phyloP scores from a whole-genome alignment of 35 echinoderm and acorn worm genomes.

The Hemicentrotus pulcherrimus region DNA sequence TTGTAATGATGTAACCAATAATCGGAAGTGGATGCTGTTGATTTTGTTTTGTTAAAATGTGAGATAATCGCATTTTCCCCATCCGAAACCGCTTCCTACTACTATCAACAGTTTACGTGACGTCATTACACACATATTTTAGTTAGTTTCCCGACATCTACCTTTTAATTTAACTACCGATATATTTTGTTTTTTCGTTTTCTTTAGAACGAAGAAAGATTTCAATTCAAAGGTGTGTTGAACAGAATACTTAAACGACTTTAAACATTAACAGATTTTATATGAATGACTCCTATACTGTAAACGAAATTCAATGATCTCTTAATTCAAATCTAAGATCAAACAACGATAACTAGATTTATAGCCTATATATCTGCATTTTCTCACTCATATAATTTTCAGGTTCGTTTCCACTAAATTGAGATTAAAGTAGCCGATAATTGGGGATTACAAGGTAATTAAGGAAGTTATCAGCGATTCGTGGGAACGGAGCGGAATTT shows the following conservation, averaged over 20 bases:
- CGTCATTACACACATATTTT: neutral
- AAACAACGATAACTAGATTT: constrained; percentile 30
- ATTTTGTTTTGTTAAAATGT: constrained; percentile 1
- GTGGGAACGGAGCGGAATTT: neutral
- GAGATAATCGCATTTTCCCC: constrained; percentile 2
- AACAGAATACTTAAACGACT: neutral
- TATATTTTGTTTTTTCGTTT: neutral
- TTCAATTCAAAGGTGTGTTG: neutral
- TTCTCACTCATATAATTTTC: constrained; percentile 15
- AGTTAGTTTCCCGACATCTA: neutral
- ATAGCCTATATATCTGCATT: neutral
- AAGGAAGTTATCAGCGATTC: constrained; percentile 26
- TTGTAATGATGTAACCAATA: neutral
- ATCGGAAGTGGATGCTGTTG: neutral
- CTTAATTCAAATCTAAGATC: neutral
- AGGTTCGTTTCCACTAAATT: neutral
- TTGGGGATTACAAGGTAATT: constrained; percentile 31
- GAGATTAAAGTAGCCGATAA: neutral
- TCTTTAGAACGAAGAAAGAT: neutral
- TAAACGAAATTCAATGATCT: neutral
- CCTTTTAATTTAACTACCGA: neutral
- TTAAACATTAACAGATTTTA: neutral
- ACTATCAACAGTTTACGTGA: neutral
- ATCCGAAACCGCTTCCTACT: neutral
- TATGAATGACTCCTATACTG: neutral